phyloP scores from a whole-genome alignment of 2,888 invertebrate genomes.

The Octonoba sinensis region DNA sequence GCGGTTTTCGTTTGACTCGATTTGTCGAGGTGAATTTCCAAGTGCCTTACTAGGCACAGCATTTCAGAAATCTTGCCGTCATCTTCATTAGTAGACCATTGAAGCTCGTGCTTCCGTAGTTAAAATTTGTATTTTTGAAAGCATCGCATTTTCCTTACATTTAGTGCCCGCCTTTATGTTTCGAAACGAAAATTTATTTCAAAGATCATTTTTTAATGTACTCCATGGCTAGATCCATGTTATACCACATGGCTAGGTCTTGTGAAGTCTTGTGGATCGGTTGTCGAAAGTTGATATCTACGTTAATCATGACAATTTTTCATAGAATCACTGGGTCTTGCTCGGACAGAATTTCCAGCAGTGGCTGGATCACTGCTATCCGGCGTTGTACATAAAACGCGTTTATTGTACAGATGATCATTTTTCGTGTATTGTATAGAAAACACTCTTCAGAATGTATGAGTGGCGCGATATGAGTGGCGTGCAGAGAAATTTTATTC shows the following conservation, averaged over 20 bases:
- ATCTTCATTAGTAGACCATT: background rate
- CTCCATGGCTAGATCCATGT: conserved; percentile 7
- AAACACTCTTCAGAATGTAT: background rate
- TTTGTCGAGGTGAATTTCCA: conserved; percentile 1
- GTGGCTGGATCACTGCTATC: conserved; percentile 54
- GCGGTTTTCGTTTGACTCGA: too few species aligned
- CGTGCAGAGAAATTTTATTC: background rate
- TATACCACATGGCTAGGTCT: too few species aligned
- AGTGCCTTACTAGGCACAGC: conserved; percentile 45
- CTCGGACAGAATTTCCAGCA: background rate
- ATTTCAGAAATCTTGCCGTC: conserved; percentile 9
- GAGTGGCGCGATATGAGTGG: conserved; percentile 1
- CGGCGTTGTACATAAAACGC: conserved; percentile 44
- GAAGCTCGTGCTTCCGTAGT: too few species aligned
- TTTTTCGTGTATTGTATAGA: conserved; percentile 49
- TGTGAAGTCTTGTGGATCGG: too few species aligned
- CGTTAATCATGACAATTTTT: background rate
- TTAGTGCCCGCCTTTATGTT: too few species aligned
- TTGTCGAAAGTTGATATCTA: too few species aligned
- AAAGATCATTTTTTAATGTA: background rate
- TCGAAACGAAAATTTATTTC: too few species aligned
- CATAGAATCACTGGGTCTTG: conserved; percentile 10
- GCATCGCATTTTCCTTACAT: too few species aligned
- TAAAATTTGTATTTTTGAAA: too few species aligned
- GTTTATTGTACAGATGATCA: conserved; percentile 42